Conservation (phyloP, 53 echinoderm and acorn worm species). For the Henricia sp. region DNA sequence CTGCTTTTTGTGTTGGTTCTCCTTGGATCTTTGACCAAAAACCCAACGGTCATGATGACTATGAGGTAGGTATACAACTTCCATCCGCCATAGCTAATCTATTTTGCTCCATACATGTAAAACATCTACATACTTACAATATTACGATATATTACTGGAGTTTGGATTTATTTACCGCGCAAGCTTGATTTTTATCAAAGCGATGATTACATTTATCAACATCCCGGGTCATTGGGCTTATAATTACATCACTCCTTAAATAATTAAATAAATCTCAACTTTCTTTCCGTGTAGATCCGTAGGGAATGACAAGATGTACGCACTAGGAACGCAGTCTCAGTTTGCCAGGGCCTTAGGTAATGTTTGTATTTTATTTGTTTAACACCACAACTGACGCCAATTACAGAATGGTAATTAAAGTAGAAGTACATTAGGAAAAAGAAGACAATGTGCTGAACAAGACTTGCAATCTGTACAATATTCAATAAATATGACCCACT, state of each 20-base stretch:
- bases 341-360: slow-evolving; percentile 19
- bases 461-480: too few species aligned
- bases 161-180: too few species aligned
- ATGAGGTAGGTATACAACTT: slow-evolving; percentile 12
- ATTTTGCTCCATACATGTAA: neutral
- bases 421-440: too few species aligned
- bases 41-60: slow-evolving; percentile 38
- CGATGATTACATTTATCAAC: neutral
- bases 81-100: too few species aligned
- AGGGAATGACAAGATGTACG: slow-evolving; percentile 12
- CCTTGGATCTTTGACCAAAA: slow-evolving; percentile 19
- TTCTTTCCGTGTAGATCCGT: neutral
- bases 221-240: neutral
- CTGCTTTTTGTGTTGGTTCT: slow-evolving; percentile 11
- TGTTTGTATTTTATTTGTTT: neutral
- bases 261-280: neutral
- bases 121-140: neutral
- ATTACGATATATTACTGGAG: neutral
- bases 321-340: neutral
- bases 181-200: too few species aligned
- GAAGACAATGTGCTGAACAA: too few species aligned
- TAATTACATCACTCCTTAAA: neutral
- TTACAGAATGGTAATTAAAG: too few species aligned
- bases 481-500: too few species aligned
- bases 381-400: neutral